phyloP scores from a whole-genome alignment of 2,797 vertebrate species.

The Melanotaenia pygmaea region DNA sequence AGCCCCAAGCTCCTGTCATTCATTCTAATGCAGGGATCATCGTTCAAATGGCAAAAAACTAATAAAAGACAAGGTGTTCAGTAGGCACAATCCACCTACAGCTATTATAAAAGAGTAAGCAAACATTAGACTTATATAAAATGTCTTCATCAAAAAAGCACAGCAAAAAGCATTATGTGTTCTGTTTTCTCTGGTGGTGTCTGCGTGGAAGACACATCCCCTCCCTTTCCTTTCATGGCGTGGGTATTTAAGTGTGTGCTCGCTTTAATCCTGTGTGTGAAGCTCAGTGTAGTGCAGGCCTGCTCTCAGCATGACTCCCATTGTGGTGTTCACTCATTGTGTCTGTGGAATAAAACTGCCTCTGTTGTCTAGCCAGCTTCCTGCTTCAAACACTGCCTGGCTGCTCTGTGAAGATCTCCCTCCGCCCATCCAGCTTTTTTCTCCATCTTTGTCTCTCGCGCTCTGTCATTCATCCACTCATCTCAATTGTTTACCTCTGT shows the following conservation, averaged over 20 bases:
- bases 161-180: slow-evolving; percentile 52
- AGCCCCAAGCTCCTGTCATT: slow-evolving; percentile 4
- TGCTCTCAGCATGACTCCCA: slow-evolving; percentile 83
- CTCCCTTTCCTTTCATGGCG: slow-evolving; percentile 70
- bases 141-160: slow-evolving; percentile 50
- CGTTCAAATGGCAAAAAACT: slow-evolving; percentile 25
- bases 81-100: slow-evolving; percentile 50
- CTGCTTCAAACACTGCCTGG: slow-evolving; percentile 81
- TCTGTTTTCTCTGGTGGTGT: slow-evolving; percentile 42
- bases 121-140: slow-evolving; percentile 59
- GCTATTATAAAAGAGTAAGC: slow-evolving; percentile 58
- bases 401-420: slow-evolving; percentile 72
- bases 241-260: slow-evolving; percentile 75
- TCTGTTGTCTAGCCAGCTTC: slow-evolving; percentile 88
- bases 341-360: slow-evolving; percentile 82
- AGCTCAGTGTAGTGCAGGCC: slow-evolving; percentile 74
- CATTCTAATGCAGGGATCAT: slow-evolving; percentile 52
- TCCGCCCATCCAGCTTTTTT: slow-evolving; percentile 53
- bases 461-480: slow-evolving; percentile 58
- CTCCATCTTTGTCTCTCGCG: slow-evolving; percentile 23
- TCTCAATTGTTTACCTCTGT: slow-evolving; percentile 63
- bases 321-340: slow-evolving; percentile 82
- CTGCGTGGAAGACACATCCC: slow-evolving; percentile 58
- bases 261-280: slow-evolving; percentile 78
- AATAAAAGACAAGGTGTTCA: slow-evolving; percentile 39